Percentiles rank a stretch among this genome's conserved stretches.
These are phyloP conservation scores for Hylaeus volcanicus DNA, from an alignment of 1,140 invertebrate genomes.

Conservation along the genomic window DNA sequence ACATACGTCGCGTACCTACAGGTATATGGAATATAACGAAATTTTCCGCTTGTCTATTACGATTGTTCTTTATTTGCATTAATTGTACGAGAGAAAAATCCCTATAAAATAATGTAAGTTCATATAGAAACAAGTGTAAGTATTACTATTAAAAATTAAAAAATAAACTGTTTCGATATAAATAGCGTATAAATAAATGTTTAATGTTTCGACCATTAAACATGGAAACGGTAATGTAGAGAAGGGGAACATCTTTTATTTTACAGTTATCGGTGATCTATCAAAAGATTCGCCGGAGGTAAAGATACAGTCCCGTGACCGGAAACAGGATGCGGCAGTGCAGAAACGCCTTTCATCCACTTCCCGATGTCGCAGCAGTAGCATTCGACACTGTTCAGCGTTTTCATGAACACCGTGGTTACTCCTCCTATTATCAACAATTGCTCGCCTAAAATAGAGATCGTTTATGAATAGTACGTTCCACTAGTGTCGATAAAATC, in stretches of 20 bases:
- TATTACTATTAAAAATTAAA: not conserved
- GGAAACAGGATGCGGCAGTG: conserved; percentile 81
- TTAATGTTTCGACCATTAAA: not conserved
- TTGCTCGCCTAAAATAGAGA: conserved; percentile 71
- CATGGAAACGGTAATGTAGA: not conserved
- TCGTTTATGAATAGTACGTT: no score
- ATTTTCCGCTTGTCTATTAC: no score
- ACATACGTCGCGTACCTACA: no score
- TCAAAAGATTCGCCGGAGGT: conserved; percentile 76
- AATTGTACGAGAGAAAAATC: not conserved
- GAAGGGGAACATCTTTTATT: conserved; percentile 2
- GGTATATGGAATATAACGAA: no score
- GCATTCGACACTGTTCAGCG: conserved; percentile 83
- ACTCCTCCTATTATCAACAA: conserved; percentile 84
- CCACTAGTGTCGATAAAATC: no score
- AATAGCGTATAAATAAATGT: conserved; percentile 1
- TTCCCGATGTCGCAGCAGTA: conserved; percentile 82
- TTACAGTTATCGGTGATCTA: conserved; percentile 20
- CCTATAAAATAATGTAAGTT: not conserved
- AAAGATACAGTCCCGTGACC: conserved; percentile 82
- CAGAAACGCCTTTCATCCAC: conserved; percentile 82
- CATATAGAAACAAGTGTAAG: not conserved
- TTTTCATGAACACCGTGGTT: conserved; percentile 83
- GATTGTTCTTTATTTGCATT: not conserved
- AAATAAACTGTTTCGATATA: not conserved